Evolutionary conservation across 23 tunicate species (phyloP), one percentile per base, ranked within the genome.

Genomic region (Ascidia mentula): DNA sequence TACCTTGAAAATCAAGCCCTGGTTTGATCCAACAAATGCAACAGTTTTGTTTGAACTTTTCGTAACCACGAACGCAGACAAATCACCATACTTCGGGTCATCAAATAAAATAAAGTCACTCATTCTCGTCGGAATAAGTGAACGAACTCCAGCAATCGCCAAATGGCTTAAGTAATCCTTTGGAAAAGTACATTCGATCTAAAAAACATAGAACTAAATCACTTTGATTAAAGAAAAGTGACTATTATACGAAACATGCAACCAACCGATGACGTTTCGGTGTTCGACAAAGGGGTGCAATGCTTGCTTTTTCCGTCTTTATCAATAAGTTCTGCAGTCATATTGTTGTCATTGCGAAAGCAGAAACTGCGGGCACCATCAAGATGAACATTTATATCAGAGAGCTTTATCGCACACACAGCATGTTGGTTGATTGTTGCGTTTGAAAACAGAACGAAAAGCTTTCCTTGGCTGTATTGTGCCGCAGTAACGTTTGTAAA

Each of bases 401-500:
- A 17, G 0, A 34, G 30, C 15, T 31, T 18, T 0, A 22, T 53
- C 26, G 87, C 74, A 42, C 87, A 82, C 18, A 82, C 34, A 9
- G 0, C 70, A 6, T 37, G 36, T 46, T 6, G 46, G 38, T 60
- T 6, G 4, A 9, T 20, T 3, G 65, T 0, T 0, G 36, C 38
- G 31, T 69, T 38, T 59, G 45, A 46, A 38, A 82, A 39, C 69
- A 74, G 71, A 32, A 74, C 42, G 36, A 37, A 75, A 24, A 82
- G 33, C 33, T 32, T 59, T 4, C 78, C 80, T 12, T 53, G 39
- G 40, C 38, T 53, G 69, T 82, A 74, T 36, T 45, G 37, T 1
- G 87, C 87, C 32, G 59, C 32, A 26, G 87, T 82, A 0, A 80
- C 87, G 22, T 74, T 46, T 31, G 72, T 74, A 38, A 31, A 74